A percentile compares a stretch with the other conserved stretches of the same genome.
Conservation (phyloP, 2,113 vertebrate species). For the Brienomyrus brachyistius region DNA sequence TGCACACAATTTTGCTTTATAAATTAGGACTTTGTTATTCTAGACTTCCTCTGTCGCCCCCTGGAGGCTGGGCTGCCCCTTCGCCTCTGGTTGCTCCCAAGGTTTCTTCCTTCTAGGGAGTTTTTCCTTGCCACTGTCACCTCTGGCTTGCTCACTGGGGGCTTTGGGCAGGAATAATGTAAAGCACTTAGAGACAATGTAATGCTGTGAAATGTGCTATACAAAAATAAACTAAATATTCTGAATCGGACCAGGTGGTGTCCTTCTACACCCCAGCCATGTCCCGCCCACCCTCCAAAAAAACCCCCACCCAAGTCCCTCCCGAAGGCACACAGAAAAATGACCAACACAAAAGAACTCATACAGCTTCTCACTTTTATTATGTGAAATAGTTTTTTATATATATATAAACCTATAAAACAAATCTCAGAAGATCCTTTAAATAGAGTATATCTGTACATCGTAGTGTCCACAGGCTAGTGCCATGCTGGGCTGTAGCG, state of each 20-base stretch:
- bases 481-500: constrained; percentile 21
- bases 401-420: constrained; percentile 54
- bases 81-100: neutral
- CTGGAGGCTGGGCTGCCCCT: neutral
- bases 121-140: neutral
- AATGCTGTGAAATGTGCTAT: neutral
- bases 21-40: neutral
- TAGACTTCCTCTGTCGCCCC: neutral
- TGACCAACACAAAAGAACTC: neutral
- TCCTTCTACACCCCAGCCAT: neutral
- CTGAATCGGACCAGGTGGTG: neutral
- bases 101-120: neutral
- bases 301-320: neutral
- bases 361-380: constrained; percentile 33
- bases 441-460: constrained; percentile 45
- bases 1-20: neutral
- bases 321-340: neutral
- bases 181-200: neutral
- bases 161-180: neutral
- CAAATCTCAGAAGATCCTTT: constrained; percentile 39
- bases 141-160: neutral
- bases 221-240: neutral
- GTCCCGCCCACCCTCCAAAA: neutral
- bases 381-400: constrained; percentile 47
- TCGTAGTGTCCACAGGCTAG: constrained; percentile 29